phyloP scores from a whole-genome alignment of 2,888 invertebrate genomes.

The Lepidonotus clava region DNA sequence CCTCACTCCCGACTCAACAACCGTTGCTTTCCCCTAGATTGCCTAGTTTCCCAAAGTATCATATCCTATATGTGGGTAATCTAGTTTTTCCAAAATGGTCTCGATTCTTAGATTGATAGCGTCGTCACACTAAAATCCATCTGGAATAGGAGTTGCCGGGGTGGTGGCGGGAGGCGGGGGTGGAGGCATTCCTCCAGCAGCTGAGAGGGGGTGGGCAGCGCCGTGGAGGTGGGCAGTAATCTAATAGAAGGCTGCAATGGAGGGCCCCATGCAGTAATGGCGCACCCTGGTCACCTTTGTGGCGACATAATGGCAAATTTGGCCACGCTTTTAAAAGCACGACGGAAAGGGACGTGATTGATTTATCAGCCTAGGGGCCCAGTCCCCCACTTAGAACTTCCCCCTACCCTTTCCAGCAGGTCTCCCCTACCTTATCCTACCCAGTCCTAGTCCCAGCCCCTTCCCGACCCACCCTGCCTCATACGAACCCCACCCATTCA shows the following conservation, averaged over 20 bases:
- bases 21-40: too few species aligned
- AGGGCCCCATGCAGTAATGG: slow-evolving; percentile 9
- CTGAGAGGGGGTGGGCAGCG: background rate
- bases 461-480: background rate
- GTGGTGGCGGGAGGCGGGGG: background rate
- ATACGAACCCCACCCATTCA: background rate
- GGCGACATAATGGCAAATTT: slow-evolving; percentile 52
- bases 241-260: slow-evolving; percentile 34
- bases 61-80: too few species aligned
- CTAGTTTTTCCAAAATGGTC: too few species aligned
- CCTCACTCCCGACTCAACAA: too few species aligned
- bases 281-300: slow-evolving; percentile 38
- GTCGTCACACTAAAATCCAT: background rate
- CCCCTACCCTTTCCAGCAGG: background rate
- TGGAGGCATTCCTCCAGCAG: background rate
- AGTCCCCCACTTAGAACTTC: slow-evolving; percentile 11
- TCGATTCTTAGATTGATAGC: background rate
- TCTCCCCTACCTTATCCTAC: background rate
- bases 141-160: background rate
- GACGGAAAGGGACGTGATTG: slow-evolving; percentile 52
- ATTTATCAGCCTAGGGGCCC: slow-evolving; percentile 34
- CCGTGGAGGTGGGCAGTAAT: slow-evolving; percentile 12
- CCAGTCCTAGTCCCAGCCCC: background rate
- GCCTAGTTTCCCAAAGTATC: too few species aligned
- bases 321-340: slow-evolving; percentile 53